A percentile compares a stretch with the other conserved stretches of the same genome.
Conservation (phyloP, 2,888 invertebrate species). For the Troides aeacus region DNA sequence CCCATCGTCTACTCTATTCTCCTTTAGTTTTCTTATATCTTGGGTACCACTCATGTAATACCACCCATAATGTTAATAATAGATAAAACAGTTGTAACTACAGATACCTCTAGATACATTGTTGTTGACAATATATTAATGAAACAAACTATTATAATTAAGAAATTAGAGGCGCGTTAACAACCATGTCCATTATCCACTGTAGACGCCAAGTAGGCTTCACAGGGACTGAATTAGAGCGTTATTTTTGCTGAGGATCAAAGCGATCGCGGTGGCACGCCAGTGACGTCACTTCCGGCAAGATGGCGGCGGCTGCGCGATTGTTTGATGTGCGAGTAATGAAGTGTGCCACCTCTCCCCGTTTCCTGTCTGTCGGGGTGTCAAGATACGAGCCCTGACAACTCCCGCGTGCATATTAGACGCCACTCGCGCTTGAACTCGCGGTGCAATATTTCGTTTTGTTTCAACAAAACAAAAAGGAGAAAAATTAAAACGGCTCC, state of each 20-base stretch:
- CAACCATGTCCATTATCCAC: constrained; percentile 58
- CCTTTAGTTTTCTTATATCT: too few species aligned
- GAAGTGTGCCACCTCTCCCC: constrained; percentile 76
- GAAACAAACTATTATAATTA: constrained; percentile 4
- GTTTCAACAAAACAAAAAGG: constrained; percentile 27
- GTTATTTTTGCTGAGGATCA: constrained; percentile 74
- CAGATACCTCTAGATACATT: neutral
- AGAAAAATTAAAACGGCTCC: constrained; percentile 27
- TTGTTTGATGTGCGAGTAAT: constrained; percentile 80
- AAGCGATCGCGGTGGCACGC: constrained; percentile 67
- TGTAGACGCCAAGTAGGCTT: constrained; percentile 41
- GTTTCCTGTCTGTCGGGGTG: constrained; percentile 71
- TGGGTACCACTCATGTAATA: too few species aligned
- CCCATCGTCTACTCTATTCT: too few species aligned
- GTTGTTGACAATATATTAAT: too few species aligned
- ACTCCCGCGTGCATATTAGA: constrained; percentile 58
- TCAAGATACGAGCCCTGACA: constrained; percentile 71
- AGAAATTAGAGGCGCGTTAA: constrained; percentile 28
- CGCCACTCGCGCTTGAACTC: constrained; percentile 47
- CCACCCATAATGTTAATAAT: too few species aligned
- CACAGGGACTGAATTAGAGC: constrained; percentile 45
- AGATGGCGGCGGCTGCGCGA: constrained; percentile 73
- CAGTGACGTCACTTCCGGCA: constrained; percentile 75
- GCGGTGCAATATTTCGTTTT: constrained; percentile 31
- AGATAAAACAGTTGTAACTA: neutral